Evolutionary conservation across 1,140 invertebrate genomes (phyloP).

Genomic region (Cardiocondyla obscurior): DNA sequence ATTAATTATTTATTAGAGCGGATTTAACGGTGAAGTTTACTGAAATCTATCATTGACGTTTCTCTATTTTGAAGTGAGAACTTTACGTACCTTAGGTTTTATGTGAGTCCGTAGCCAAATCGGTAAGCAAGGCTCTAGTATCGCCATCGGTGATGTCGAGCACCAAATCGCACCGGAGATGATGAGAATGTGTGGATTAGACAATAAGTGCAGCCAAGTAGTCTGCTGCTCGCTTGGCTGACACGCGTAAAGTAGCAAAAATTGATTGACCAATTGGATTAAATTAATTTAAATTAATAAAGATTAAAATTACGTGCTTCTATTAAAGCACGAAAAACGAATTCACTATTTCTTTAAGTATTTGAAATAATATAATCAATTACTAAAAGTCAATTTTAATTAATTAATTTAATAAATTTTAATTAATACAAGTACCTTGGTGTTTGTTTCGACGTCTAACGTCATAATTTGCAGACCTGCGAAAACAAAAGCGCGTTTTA

Average conservation of each 20-base stretch:
- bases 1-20: neutral
- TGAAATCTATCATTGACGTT: neutral
- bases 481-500: constrained; percentile 21
- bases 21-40: neutral
- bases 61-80: neutral
- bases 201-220: constrained; percentile 85
- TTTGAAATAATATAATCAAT: neutral
- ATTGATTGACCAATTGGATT: neutral
- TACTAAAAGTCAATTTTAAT: too few relatives aligned
- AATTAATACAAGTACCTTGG: constrained; percentile 35
- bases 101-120: constrained; percentile 91
- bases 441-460: constrained; percentile 55
- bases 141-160: constrained; percentile 91
- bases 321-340: neutral
- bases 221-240: constrained; percentile 64
- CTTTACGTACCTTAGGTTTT: constrained; percentile 86
- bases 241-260: neutral
- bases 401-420: too few relatives aligned
- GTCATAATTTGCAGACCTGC: constrained; percentile 73
- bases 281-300: too few relatives aligned
- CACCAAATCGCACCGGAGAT: constrained; percentile 89
- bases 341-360: neutral
- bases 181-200: constrained; percentile 86
- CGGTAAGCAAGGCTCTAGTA: constrained; percentile 92
- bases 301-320: neutral